Evolutionary conservation across 2,888 invertebrate genomes (phyloP).

Genomic region (Hypselothyrea guttata): DNA sequence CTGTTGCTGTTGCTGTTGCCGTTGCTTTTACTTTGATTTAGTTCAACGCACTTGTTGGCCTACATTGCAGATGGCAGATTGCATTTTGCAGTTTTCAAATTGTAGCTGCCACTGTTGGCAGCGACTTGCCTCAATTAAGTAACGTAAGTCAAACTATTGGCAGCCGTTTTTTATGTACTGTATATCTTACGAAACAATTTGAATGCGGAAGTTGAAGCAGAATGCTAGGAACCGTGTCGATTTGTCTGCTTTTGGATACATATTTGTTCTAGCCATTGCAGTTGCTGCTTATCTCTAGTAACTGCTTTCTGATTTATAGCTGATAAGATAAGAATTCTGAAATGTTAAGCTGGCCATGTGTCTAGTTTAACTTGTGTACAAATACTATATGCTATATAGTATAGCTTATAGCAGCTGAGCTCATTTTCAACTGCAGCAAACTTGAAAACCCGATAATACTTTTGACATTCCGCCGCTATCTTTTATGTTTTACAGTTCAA

Average conservation of each 20-base stretch:
- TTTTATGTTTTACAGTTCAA: too few relatives aligned
- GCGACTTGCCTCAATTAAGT: conserved; percentile 46
- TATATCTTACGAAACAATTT: conserved; percentile 54
- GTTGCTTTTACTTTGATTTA: conserved; percentile 53
- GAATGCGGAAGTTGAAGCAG: conserved; percentile 53
- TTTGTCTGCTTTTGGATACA: conserved; percentile 1
- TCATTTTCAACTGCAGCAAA: too few relatives aligned
- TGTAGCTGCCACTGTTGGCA: background rate
- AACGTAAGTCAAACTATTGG: conserved; percentile 34
- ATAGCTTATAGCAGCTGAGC: background rate
- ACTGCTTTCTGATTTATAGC: conserved; percentile 29
- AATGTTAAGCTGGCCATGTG: background rate
- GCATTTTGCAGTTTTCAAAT: conserved; percentile 17
- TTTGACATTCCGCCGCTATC: too few relatives aligned
- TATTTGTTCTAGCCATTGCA: conserved; percentile 4
- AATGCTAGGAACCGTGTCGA: background rate
- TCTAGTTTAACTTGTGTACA: background rate
- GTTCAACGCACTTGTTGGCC: conserved; percentile 80
- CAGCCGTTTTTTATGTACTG: conserved; percentile 28
- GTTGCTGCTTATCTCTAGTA: conserved; percentile 29
- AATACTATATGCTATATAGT: background rate
- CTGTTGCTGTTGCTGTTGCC: conserved; percentile 9
- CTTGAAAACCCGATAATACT: too few relatives aligned
- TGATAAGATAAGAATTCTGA: conserved; percentile 48
- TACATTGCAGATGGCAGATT: conserved; percentile 61